Evolutionary conservation across 2,888 invertebrate species (phyloP).

Genomic region (Branchellion lobata): DNA sequence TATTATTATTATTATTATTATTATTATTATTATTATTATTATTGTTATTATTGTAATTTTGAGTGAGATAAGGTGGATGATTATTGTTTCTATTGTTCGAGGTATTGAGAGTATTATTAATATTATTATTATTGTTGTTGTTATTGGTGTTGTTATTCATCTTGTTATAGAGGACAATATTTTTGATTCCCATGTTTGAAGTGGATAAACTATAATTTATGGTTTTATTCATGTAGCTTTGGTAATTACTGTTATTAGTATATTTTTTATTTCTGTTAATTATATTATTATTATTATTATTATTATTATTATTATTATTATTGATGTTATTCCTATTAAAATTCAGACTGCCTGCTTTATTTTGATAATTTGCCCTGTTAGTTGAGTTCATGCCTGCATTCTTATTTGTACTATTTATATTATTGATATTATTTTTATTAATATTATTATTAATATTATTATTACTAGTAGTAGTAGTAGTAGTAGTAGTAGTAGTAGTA

Average conservation of each 20-base stretch:
- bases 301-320: not conserved
- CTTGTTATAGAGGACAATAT: not conserved
- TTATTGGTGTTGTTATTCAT: not conserved
- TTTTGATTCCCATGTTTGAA: not conserved
- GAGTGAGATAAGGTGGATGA: too few relatives aligned
- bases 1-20: too few relatives aligned
- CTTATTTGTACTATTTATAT: too few relatives aligned
- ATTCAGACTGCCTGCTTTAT: not conserved
- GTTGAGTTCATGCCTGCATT: too few relatives aligned
- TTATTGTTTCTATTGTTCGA: too few relatives aligned
- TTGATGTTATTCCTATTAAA: not conserved
- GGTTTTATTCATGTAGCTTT: not conserved
- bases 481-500: slow-evolving; percentile 23
- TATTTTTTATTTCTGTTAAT: not conserved
- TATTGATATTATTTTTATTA: not conserved
- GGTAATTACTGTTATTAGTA: not conserved
- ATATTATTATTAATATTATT: not conserved
- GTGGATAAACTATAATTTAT: not conserved
- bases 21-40: too few relatives aligned
- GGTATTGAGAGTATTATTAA: not conserved
- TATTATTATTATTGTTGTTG: not conserved
- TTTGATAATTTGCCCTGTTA: not conserved
- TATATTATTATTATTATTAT: not conserved
- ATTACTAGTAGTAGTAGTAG: slow-evolving; percentile 1
- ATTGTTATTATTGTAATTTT: too few relatives aligned